phyloP scores from a whole-genome alignment of 2,797 vertebrate genomes.

The Varecia variegata region DNA sequence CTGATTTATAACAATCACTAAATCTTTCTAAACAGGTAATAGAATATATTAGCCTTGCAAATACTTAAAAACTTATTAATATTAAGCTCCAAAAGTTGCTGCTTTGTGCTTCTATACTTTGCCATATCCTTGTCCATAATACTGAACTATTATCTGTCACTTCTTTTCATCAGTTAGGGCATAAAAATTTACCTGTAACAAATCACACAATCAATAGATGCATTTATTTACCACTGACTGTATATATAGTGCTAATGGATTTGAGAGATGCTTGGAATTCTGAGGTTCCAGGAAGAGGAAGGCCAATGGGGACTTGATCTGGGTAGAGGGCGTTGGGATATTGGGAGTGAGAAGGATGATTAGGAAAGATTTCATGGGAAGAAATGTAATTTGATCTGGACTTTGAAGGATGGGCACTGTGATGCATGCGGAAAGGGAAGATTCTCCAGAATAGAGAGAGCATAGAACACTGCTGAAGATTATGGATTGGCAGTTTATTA shows the following conservation, averaged over 20 bases:
- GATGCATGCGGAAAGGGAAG: neutral
- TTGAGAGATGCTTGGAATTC: neutral
- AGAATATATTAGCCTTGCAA: neutral
- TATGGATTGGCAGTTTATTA: neutral
- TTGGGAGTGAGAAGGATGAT: neutral
- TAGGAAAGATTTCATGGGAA: neutral
- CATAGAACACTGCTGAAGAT: neutral
- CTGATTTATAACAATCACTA: neutral
- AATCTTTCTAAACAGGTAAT: neutral
- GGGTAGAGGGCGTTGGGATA: neutral
- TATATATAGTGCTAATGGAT: neutral
- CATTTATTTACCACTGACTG: neutral
- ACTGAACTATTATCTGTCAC: neutral
- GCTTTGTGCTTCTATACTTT: neutral
- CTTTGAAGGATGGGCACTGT: neutral
- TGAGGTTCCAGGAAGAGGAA: neutral
- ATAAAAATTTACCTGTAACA: neutral
- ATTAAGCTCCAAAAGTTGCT: neutral
- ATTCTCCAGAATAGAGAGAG: neutral
- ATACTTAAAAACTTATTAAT: neutral
- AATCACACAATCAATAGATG: neutral
- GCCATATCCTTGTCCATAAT: neutral
- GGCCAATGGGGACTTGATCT: neutral
- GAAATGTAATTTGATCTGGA: neutral
- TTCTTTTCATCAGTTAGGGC: neutral